Base-by-base conservation (phyloP, 2,888 invertebrate species). In the Agrotis clavis region DNA sequence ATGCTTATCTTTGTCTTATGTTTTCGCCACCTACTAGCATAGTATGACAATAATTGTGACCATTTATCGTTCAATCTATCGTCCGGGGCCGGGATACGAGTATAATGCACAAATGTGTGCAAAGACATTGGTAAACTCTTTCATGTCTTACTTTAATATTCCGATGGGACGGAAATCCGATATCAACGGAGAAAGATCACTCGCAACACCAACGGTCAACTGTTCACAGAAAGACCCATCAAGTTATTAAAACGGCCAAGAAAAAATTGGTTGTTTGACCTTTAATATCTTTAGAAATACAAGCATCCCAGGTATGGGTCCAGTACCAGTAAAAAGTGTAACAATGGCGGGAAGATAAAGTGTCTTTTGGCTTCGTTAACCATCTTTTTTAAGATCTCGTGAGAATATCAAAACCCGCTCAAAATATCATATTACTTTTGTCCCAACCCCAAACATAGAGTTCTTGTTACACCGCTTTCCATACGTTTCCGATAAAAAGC, bases 381-480 rank as follows among this genome's bases (percentile, higher is more conserved):
- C n/a, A 5, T 35, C 13, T 35, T 57, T n/a, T n/a, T 57, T 35
- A 57, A 13, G n/a, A 57, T 57, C 57, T 57, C 35, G 18, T 51
- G 57, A 35, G 35, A 59, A 59, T 48, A 53, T 19, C 35, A 13
- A 25, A 71, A 60, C 41, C 11, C 14, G 47, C 63, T 73, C 59
- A 48, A 59, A 73, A 73, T 79, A 78, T 59, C 73, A 79, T 35
- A n/a, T 73, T 79, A 48, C 47, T 21, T 51, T 35, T 47, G 4
- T 48, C 57, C 30, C 59, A 74, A 64, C 63, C 47, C 48, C 14
- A 59, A 35, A 13, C 41, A n/a, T 4, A 2, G 7, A 51, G 11
- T 35, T 60, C 13, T 30, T 21, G 13, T 30, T 13, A 25, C 16
- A 50, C 53, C 48, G 3, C 11, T 30, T 71, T 30, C 9, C 48